A percentile compares a stretch with the other conserved stretches of the same genome.
These are phyloP conservation scores for Cettia cetti DNA, from an alignment of 2,113 vertebrate genomes.

Conservation along the genomic window DNA sequence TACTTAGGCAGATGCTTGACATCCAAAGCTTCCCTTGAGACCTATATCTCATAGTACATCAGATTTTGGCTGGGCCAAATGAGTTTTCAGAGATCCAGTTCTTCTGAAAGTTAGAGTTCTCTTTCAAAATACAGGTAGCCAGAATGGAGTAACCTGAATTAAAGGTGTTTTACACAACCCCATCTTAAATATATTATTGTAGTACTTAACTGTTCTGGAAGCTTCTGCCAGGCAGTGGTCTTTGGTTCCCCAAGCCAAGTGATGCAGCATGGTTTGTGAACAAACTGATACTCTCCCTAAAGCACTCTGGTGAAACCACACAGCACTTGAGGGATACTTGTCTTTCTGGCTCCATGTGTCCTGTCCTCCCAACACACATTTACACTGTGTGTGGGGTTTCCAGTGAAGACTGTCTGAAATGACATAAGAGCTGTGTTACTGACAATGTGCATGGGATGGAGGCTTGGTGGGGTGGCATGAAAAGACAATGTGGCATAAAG, in stretches of 20 bases:
- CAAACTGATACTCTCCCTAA: neutral
- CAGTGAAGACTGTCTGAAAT: neutral
- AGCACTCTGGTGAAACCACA: neutral
- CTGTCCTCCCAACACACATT: neutral
- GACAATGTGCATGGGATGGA: neutral
- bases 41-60: neutral
- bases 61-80: neutral
- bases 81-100: neutral
- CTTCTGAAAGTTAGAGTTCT: neutral
- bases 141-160: neutral
- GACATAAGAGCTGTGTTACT: neutral
- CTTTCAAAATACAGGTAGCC: neutral
- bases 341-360: neutral
- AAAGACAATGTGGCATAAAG: neutral
- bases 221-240: neutral
- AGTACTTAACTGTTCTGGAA: neutral
- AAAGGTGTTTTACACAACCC: neutral
- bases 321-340: neutral
- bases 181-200: neutral
- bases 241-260: neutral
- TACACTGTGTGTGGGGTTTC: neutral
- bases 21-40: slow-evolving; percentile 6
- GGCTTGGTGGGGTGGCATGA: neutral
- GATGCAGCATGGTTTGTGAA: neutral
- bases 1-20: slow-evolving; percentile 15